A percentile compares a stretch with the other conserved stretches of the same genome.
phyloP scores from a whole-genome alignment of 2,113 vertebrate species.

The Aepyceros melampus region DNA sequence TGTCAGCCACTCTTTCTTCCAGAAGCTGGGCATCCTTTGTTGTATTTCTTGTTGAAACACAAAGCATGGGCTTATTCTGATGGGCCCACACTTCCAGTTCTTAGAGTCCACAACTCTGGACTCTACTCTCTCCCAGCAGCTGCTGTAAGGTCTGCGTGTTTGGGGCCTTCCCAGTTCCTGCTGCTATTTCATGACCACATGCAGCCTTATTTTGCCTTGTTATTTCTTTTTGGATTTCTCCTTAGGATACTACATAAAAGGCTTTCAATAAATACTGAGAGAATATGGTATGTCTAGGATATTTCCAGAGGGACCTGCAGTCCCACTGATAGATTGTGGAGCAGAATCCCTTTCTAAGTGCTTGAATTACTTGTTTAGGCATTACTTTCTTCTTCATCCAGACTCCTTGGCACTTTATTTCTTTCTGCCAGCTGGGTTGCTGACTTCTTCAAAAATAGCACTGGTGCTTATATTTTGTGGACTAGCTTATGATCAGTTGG shows the following conservation, averaged over 20 bases:
- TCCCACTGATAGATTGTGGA: background rate
- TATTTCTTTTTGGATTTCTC: background rate
- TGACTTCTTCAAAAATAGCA: slow-evolving; percentile 13
- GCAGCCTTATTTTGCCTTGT: background rate
- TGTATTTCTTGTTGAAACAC: background rate
- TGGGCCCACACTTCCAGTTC: background rate
- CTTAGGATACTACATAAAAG: background rate
- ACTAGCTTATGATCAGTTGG: background rate
- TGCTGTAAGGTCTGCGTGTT: background rate
- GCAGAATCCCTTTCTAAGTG: background rate
- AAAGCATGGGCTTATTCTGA: background rate
- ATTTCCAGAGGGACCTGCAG: background rate
- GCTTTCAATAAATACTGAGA: background rate
- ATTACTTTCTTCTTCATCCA: background rate
- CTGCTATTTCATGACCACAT: background rate
- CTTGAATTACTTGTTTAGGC: background rate
- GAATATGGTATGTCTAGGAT: background rate
- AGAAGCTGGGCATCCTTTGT: background rate
- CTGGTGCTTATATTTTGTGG: background rate
- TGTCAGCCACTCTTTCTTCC: background rate
- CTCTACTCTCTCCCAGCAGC: background rate
- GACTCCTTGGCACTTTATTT: background rate
- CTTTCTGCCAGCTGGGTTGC: slow-evolving; percentile 22
- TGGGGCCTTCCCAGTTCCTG: background rate
- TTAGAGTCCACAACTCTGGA: background rate